phyloP scores from a whole-genome alignment of 2,113 vertebrate genomes.

The Leptodactylus fuscus region DNA sequence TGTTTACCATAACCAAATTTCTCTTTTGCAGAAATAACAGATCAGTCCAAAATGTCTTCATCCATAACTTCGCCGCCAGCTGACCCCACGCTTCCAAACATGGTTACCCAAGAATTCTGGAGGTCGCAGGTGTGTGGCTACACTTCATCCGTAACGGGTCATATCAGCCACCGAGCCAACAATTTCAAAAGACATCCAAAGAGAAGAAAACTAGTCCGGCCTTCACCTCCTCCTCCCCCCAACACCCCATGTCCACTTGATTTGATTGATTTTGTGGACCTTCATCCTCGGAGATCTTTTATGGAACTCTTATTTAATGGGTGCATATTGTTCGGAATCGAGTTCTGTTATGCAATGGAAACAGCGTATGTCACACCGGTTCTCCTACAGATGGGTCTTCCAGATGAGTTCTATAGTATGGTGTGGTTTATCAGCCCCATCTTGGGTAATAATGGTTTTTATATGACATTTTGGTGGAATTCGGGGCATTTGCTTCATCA shows the following conservation, averaged over 20 bases:
- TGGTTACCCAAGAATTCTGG: constrained; percentile 84
- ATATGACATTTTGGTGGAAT: not conserved
- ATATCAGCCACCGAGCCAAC: constrained; percentile 95
- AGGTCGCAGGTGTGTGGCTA: constrained; percentile 81
- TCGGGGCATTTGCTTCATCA: not conserved
- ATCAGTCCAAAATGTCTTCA: constrained; percentile 77
- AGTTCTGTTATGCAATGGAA: constrained; percentile 99
- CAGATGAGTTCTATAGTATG: constrained; percentile 94
- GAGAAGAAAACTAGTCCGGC: constrained; percentile 85
- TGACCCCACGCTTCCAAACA: constrained; percentile 79
- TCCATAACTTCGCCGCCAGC: constrained; percentile 78
- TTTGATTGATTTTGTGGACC: constrained; percentile 84
- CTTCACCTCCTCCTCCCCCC: constrained; percentile 90
- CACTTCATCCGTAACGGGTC: constrained; percentile 79
- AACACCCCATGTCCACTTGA: constrained; percentile 93
- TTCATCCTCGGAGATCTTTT: constrained; percentile 89
- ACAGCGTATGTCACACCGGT: constrained; percentile 96
- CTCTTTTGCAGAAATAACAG: constrained; percentile 22
- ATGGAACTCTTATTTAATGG: constrained; percentile 92
- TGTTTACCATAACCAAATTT: not conserved
- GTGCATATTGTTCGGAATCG: constrained; percentile 92
- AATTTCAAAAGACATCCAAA: constrained; percentile 97
- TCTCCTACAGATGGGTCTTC: constrained; percentile 95
- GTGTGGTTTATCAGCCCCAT: constrained; percentile 99
- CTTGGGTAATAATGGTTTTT: constrained; percentile 79